Conservation (phyloP, 2,797 vertebrate genomes). For the Menidia menidia region DNA sequence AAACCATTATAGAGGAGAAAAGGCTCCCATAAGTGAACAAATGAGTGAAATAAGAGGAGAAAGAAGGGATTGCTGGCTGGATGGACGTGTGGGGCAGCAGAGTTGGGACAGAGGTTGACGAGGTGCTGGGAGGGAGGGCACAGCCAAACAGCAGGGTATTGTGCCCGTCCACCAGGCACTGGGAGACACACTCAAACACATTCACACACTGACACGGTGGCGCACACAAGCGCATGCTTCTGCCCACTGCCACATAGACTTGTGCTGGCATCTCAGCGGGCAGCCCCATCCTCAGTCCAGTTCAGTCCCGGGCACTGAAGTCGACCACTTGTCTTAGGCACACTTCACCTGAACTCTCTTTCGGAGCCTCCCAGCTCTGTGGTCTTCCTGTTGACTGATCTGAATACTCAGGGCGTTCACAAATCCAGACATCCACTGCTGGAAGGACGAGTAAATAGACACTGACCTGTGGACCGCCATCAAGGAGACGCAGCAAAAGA, state of each 20-base stretch:
- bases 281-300: slow-evolving; percentile 74
- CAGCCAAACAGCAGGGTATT: slow-evolving; percentile 82
- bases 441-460: slow-evolving; percentile 23
- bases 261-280: slow-evolving; percentile 77
- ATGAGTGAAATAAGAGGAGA: slow-evolving; percentile 71
- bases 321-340: slow-evolving; percentile 38
- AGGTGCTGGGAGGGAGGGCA: slow-evolving; percentile 73
- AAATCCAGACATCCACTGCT: slow-evolving; percentile 14
- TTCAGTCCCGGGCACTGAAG: slow-evolving; percentile 67
- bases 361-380: slow-evolving; percentile 32
- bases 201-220: slow-evolving; percentile 77
- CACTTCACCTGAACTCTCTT: slow-evolving; percentile 42
- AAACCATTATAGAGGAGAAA: slow-evolving; percentile 60
- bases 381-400: slow-evolving; percentile 38
- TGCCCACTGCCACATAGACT: slow-evolving; percentile 82
- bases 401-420: slow-evolving; percentile 52
- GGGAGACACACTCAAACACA: slow-evolving; percentile 85
- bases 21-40: slow-evolving; percentile 71
- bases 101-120: slow-evolving; percentile 71
- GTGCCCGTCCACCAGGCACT: slow-evolving; percentile 87
- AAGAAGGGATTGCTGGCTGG: slow-evolving; percentile 69
- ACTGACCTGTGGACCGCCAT: slow-evolving; percentile 29
- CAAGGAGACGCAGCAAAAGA: slow-evolving; percentile 16
- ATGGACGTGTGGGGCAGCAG: slow-evolving; percentile 61
- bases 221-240: slow-evolving; percentile 80